These are phyloP conservation scores for Podarcis muralis DNA, from an alignment of 2,113 vertebrate species.

Conservation along the genomic window DNA sequence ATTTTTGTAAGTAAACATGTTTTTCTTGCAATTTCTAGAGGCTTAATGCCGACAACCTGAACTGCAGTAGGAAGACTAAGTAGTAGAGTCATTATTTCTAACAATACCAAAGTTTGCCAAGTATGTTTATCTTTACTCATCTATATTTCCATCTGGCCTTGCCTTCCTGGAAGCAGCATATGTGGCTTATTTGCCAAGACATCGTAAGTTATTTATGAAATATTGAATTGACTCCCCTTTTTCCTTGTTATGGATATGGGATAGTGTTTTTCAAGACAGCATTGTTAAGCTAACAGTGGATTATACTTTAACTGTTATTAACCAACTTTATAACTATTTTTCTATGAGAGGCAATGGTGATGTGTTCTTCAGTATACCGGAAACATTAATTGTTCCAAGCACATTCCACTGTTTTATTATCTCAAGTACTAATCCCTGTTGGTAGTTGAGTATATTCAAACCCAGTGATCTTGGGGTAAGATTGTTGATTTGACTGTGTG, in stretches of 20 bases:
- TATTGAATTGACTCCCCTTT: neutral
- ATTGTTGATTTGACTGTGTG: neutral
- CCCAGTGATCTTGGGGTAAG: neutral
- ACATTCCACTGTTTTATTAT: neutral
- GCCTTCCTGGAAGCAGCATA: neutral
- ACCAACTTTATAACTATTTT: neutral
- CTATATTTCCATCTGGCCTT: neutral
- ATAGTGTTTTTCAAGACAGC: neutral
- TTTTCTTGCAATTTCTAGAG: neutral
- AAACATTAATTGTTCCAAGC: neutral
- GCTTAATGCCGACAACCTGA: neutral
- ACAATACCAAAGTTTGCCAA: neutral
- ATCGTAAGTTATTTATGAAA: neutral
- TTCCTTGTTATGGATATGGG: neutral
- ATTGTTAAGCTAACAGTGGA: neutral
- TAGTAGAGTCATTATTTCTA: neutral
- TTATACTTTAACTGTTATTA: rapidly evolving
- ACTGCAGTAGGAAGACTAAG: neutral
- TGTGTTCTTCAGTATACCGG: neutral
- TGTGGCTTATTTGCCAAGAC: neutral
- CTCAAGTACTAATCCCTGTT: neutral
- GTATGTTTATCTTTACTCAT: neutral
- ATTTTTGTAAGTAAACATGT: constrained; percentile 86
- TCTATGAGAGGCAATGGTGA: rapidly evolving
- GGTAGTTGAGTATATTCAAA: neutral